Evolutionary conservation across 2,797 vertebrate species (phyloP).

Genomic region (Parotocinclus haroldoi): DNA sequence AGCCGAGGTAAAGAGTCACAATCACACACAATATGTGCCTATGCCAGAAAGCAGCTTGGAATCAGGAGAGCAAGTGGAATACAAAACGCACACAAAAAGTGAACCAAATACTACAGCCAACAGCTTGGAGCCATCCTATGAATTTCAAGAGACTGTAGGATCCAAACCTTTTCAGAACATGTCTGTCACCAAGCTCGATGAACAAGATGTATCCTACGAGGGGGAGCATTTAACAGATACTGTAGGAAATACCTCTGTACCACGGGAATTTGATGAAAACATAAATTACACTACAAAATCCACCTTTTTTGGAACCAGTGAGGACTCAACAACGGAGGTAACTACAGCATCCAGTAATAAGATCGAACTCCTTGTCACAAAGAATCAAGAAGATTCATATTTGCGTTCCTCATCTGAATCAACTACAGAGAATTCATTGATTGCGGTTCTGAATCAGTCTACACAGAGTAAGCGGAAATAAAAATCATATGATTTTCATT

Average conservation of each 20-base stretch:
- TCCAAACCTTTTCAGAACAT: slow-evolving; percentile 49
- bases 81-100: slow-evolving; percentile 10
- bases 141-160: slow-evolving; percentile 22
- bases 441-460: slow-evolving; percentile 15
- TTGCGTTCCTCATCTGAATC: slow-evolving; percentile 13
- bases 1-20: slow-evolving; percentile 43
- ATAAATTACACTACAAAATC: slow-evolving; percentile 13
- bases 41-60: slow-evolving; percentile 39
- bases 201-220: slow-evolving; percentile 23
- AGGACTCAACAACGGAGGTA: slow-evolving; percentile 32
- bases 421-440: slow-evolving; percentile 16
- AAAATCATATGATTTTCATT: too few relatives aligned
- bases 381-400: slow-evolving; percentile 19
- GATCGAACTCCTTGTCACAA: slow-evolving; percentile 22
- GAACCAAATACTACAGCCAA: slow-evolving; percentile 11
- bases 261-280: slow-evolving; percentile 35
- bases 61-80: slow-evolving; percentile 31
- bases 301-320: slow-evolving; percentile 17
- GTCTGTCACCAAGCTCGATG: slow-evolving; percentile 42
- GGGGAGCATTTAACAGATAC: neutral
- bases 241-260: slow-evolving; percentile 16
- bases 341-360: slow-evolving; percentile 22
- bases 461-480: slow-evolving; percentile 30
- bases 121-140: slow-evolving; percentile 6
- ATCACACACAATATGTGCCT: slow-evolving; percentile 56